Evolutionary conservation across 2,888 invertebrate species (phyloP), one percentile per base, ranked within the genome.

Genomic region (Cremastinae sp.): DNA sequence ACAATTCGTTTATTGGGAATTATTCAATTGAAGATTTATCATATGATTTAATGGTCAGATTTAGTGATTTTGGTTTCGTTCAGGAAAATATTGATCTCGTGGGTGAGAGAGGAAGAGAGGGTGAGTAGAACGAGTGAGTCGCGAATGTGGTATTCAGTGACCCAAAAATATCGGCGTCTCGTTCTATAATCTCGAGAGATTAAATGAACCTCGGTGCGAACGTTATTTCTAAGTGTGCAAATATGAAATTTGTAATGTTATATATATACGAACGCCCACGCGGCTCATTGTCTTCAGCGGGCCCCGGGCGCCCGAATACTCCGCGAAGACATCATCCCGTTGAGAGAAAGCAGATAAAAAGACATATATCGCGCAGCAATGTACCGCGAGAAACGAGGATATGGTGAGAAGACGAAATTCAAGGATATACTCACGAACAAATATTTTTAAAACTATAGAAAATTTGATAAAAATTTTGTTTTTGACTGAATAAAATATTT

Each of bases 121-220:
- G 20, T 68, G 47, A 64, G 47, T 47, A 62, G 58, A 36, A 59
- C 28, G 20, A 43, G 10, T 49, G 54, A 14, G 54, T 51, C 12
- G 58, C 41, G 34, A 49, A 47, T 47, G 49, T 68, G 43, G 54
- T 73, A 81, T 84, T 84, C 83, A 81, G 79, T 86, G 86, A 86
- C 86, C 85, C 83, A 84, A 86, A 85, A 86, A 84, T 78, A 82
- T 56, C 62, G 61, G 12, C 51, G 18, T 66, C 41, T 16, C 65
- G 34, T 75, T 75, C 47, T 38, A 38, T 68, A 58, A 68, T 65
- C 65, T 47, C 43, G 7, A 20, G 53, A 22, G 51, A 38, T 65
- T 68, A 45, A 22, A 36, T 12, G 14, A n/a, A 47, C n/a, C n/a
- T n/a, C n/a, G n/a, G n/a, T n/a, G n/a, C n/a, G n/a, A n/a, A n/a